Base-by-base conservation (phyloP, 2,113 vertebrate genomes). In the Hypomesus transpacificus region DNA sequence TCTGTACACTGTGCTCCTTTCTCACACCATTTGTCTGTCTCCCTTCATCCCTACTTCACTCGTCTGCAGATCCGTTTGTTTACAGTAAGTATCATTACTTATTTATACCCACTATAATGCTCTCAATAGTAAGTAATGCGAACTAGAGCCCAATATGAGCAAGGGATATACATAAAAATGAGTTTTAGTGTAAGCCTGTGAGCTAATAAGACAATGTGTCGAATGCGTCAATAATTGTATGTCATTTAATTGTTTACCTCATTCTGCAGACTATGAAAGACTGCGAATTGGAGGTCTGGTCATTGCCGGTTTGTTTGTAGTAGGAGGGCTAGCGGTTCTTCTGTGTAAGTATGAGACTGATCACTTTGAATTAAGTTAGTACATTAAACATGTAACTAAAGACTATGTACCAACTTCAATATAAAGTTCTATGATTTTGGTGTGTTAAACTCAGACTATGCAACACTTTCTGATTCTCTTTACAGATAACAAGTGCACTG, bases 281-380 rank as follows among this genome's bases (percentile, higher is more conserved):
- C 86, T 93, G 81, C 79, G 88, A 69, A 91, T 93, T 13, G 90
- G 78, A 78, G 92, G 92, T 2, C 76, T 93, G 57, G 14, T 92
- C 79, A 80, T 75, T 54, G 58, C 85, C 51, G 11, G 65, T 66
- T 34, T 93, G 71, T 74, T 92, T 58, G 67, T 92, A 20, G 20
- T 26, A 8, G 91, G 83, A 77, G 89, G 82, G 24, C 0, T 91
- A 0, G 0, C 13, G 9, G 1, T 91, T n/a, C 1, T 92, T 3
- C 6, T 89, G 50, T 86, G 91, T 92, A 82, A 90, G 92, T 89
- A 17, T 2, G 66, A 26, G 50, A 70, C 26, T 24, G 13, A 4
- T 57, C 31, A 46, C 2, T 28, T 61, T 26, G 22, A n/a, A 34
- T 31, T 34, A 39, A 0, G 8, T 63, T 61, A 3, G 2, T 61